Evolutionary conservation across 2,113 vertebrate species (phyloP).

Genomic region (Porphyrio hochstetteri): DNA sequence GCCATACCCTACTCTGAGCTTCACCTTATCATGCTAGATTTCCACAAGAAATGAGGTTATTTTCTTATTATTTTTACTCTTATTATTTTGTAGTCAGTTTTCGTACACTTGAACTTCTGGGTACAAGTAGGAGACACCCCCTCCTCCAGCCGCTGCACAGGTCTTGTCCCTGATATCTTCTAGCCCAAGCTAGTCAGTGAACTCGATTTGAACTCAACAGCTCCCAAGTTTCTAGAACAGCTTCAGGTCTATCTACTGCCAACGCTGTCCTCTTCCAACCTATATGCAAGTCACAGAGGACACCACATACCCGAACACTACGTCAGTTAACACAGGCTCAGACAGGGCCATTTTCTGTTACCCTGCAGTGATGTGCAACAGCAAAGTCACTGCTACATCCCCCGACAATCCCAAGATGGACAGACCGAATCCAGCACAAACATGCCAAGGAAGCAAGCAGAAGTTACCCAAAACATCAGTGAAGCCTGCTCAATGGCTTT

Average conservation of each 20-base stretch:
- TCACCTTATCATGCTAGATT: not conserved
- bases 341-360: not conserved
- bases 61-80: not conserved
- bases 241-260: not conserved
- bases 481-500: not conserved
- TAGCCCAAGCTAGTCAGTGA: not conserved
- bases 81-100: not conserved
- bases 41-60: not conserved
- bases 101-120: not conserved
- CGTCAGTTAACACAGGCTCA: not conserved
- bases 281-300: accelerated
- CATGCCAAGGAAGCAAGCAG: not conserved
- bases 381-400: not conserved
- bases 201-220: not conserved
- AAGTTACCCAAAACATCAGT: not conserved
- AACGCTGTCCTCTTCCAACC: not conserved
- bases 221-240: not conserved
- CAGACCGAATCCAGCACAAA: not conserved
- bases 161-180: not conserved
- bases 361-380: not conserved
- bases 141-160: not conserved
- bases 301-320: not conserved
- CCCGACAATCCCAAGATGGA: too few relatives aligned
- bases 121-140: not conserved
- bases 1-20: not conserved